Base-by-base conservation (phyloP, 2,797 vertebrate species). In the Alauda arvensis region DNA sequence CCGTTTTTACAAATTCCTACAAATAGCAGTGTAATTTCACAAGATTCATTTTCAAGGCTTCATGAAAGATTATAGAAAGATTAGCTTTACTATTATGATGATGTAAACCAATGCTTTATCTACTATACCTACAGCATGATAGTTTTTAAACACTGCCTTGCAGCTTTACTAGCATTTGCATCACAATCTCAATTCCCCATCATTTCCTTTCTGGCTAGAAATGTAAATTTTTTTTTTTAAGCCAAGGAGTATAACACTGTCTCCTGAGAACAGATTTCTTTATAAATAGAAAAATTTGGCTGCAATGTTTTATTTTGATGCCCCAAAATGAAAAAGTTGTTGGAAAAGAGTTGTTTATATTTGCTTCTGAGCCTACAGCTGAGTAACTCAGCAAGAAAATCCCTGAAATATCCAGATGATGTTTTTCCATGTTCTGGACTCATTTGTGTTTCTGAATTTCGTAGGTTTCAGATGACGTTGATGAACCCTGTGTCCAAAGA, bases 101-200 rank as follows among this genome's bases (percentile, higher is more conserved):
- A 74, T 61, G 34, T 51, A 79, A 85, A 1, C 1, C 6, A 17
- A 4, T 43, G 53, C 33, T 80, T 77, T 85, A 65, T 61, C 52
- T 91, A 9, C 39, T 14, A 9, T 76, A 88, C 29, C 49, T 83
- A 17, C 24, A 81, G 19, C 8, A 12, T 20, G 18, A 46, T 67
- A 81, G 39, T 60, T 91, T 92, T 83, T 81, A 83, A 76, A 70
- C 59, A 2, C 31, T 83, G 60, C 79, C 72, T 92, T 90, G 63
- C 37, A 60, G 43, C 40, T 72, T 34, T 65, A 28, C 37, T 83
- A 76, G 63, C 15, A 43, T 87, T 78, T 68, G 37, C 17, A 4
- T 67, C 39, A 40, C 48, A 78, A 76, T 90, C 77, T 91, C 24
- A 29, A 29, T 68, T 88, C 61, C 52, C 23, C 62, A 63, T 91